phyloP scores from a whole-genome alignment of 2,113 vertebrate species.

The Vulpes ferrilata region DNA sequence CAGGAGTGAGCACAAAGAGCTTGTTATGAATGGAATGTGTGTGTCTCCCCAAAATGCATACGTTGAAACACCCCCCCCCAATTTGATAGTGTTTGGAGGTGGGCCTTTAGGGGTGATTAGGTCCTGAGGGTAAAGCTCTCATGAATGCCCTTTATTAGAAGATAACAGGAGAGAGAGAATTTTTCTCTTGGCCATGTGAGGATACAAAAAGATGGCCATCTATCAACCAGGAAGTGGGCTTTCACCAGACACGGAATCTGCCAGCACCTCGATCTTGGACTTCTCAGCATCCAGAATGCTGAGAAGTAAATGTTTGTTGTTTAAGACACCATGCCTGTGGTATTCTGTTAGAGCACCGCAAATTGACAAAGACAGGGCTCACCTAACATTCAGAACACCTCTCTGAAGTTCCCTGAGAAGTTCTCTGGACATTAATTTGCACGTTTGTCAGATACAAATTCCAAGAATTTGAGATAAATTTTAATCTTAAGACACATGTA shows the following conservation, averaged over 20 bases:
- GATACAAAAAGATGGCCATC: not conserved
- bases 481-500: constrained; percentile 68
- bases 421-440: not conserved
- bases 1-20: not conserved
- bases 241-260: not conserved
- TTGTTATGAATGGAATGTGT: not conserved
- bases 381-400: not conserved
- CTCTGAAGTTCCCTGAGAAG: not conserved
- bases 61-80: not conserved
- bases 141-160: not conserved
- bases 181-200: not conserved
- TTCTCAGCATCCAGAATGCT: not conserved
- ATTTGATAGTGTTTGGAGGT: not conserved
- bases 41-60: not conserved
- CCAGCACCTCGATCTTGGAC: not conserved
- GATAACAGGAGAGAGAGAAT: not conserved
- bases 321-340: not conserved
- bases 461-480: constrained; percentile 64
- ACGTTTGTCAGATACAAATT: constrained; percentile 26
- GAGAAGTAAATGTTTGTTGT: not conserved
- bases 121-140: no score
- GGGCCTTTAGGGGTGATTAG: not conserved
- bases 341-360: not conserved
- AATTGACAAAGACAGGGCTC: not conserved
- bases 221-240: not conserved